Evolutionary conservation across 2,113 vertebrate genomes (phyloP), one percentile per base, ranked within the genome.

Genomic region (Megaceryle maxima): DNA sequence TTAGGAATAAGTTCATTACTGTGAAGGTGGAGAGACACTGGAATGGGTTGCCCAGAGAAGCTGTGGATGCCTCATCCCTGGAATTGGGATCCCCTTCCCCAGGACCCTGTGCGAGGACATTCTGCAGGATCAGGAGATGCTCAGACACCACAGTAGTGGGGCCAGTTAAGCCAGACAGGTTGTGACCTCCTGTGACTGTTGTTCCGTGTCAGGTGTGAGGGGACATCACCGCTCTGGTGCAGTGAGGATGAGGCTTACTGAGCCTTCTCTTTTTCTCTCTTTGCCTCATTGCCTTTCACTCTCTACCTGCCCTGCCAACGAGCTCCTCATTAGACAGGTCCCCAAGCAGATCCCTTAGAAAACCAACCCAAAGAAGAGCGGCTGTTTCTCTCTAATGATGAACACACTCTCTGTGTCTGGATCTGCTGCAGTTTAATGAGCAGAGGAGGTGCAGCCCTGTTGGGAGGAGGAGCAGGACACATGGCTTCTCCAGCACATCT

Each of bases 371-470:
- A 91, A 46, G 82, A 66, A 84, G 44, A 80, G 90, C 94, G 83
- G 43, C 33, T 64, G 21, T 92, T 96, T 60, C 94, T 80, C 69
- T 31, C 69, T 95, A 88, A 96, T 76, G 93, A 94, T 94, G 85
- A 86, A 46, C 76, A 2, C 6, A 2, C 66, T 46, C 66, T 95
- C 76, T 74, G 82, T 78, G 82, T 94, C 78, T 37, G 83, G 68
- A 77, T 83, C 83, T 74, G 25, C 24, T 21, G 75, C 72, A 63
- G 66, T 87, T 97, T 91, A 95, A 95, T 88, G 73, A 96, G 93
- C 26, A 31, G 73, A 87, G 84, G 83, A 75, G 72, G 39, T 77
- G 72, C 50, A n/a, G 59, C n/a, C 26, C 18, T 2, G 5, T 13
- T 4, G 79, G 87, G 53, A 73, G 29, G 87, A 90, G 46, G 86